Base-by-base conservation (phyloP, 2,113 vertebrate genomes). In the Butorides virescens region DNA sequence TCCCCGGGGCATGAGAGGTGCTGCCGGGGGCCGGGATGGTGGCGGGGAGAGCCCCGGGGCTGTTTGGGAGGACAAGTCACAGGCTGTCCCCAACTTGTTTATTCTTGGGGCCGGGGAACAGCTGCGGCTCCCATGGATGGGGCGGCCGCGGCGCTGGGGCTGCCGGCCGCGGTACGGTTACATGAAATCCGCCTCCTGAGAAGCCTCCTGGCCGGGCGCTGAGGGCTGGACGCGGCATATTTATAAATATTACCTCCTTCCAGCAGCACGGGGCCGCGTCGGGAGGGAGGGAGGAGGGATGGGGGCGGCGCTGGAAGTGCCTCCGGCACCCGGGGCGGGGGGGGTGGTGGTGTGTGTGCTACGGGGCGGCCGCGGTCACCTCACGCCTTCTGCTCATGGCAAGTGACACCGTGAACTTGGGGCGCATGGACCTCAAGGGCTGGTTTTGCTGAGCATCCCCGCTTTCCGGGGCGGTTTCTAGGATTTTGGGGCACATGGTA, bases 1-100 rank as follows among this genome's bases (percentile, higher is more conserved):
- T 81, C 32, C 53, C 29, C 2, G 0, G 37, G 75, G 76, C 9
- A 1, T 1, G 4, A 18, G 29, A 39, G 88, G 71, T 17, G 74
- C 68, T 78, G 52, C 68, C 7, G 1, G 74, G 74, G 49, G 36
- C 30, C 1, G 25, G 67, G 32, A 10, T 6, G 86, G 52, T 5
- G 16, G 30, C 5, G 9, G 58, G 58, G 76, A 19, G 49, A 84
- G 46, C 75, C 36, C 76, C 1, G 32, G 62, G 86, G 71, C 34
- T 68, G 20, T 67, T 87, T 20, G 90, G 94, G 86, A 85, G 94
- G 95, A 76, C 94, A 81, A 66, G 96, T 95, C 95, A 90, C 87
- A 91, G 96, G 56, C 79, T 97, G 97, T 97, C 58, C 97, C 97
- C 56, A 10, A 7, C 85, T 91, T 96, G 95, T 94, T 97, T 96